These are phyloP conservation scores for Clarias laeviceps DNA, from an alignment of 2,797 vertebrate species.

Conservation along the genomic window DNA sequence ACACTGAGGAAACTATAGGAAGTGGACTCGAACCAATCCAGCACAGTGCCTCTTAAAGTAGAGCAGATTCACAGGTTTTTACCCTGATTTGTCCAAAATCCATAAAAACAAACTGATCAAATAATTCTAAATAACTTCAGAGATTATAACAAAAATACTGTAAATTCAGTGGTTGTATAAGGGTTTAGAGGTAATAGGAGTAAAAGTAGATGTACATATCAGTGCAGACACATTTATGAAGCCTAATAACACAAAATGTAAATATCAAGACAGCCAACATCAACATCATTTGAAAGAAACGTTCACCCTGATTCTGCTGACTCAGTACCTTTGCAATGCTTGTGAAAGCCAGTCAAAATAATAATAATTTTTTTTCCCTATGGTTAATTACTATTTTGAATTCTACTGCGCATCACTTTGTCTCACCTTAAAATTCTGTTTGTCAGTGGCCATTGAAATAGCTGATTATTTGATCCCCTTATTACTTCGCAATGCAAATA, in stretches of 20 bases:
- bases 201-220: constrained; percentile 10
- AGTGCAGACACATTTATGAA: not conserved
- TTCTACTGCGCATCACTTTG: constrained; percentile 17
- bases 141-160: constrained; percentile 59
- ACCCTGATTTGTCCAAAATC: constrained; percentile 12
- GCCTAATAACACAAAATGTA: constrained; percentile 6
- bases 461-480: constrained; percentile 52
- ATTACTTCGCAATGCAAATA: constrained; percentile 58
- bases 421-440: constrained; percentile 40
- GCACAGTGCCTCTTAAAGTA: not conserved
- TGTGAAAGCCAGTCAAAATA: constrained; percentile 26
- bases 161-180: constrained; percentile 63
- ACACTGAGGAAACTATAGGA: not conserved
- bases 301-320: constrained; percentile 10
- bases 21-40: not conserved
- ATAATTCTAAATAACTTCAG: constrained; percentile 71
- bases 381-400: constrained; percentile 35
- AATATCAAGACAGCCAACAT: constrained; percentile 10
- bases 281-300: constrained; percentile 16
- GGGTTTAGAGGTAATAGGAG: constrained; percentile 47
- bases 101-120: constrained; percentile 68
- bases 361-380: not conserved
- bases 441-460: constrained; percentile 37
- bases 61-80: not conserved
- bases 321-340: constrained; percentile 2